These are phyloP conservation scores for Aldrovandia affinis DNA, from an alignment of 2,797 vertebrate species.

Conservation along the genomic window DNA sequence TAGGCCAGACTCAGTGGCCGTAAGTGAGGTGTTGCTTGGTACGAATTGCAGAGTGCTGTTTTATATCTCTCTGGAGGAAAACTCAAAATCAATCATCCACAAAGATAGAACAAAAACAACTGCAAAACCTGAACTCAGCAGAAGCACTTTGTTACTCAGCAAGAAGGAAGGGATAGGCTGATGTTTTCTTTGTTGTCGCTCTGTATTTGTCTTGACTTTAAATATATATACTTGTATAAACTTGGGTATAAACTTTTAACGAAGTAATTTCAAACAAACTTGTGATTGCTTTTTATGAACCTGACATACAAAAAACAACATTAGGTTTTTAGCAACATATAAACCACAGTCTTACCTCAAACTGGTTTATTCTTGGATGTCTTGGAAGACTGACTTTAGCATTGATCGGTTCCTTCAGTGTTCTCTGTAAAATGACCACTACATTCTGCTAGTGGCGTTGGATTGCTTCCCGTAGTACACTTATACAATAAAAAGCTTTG, in stretches of 20 bases:
- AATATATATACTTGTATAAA: too few relatives aligned
- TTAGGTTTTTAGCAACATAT: neutral
- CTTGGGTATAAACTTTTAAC: neutral
- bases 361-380: neutral
- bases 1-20: neutral
- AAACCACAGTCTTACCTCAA: neutral
- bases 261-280: neutral
- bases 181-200: slow-evolving; percentile 45
- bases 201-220: neutral
- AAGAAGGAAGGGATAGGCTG: slow-evolving; percentile 47
- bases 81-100: slow-evolving; percentile 39
- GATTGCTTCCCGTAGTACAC: slow-evolving; percentile 5
- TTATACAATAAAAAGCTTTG: neutral
- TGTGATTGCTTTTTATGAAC: neutral
- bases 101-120: slow-evolving; percentile 45
- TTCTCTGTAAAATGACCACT: neutral
- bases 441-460: neutral
- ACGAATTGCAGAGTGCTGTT: neutral
- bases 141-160: neutral
- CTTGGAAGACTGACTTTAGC: neutral
- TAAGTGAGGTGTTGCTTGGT: neutral
- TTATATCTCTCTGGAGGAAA: slow-evolving; percentile 25
- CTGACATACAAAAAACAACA: neutral
- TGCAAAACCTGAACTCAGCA: slow-evolving; percentile 49
- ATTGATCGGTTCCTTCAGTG: neutral